Percentiles rank a stretch among this genome's conserved stretches.
phyloP scores from a whole-genome alignment of 2,113 vertebrate genomes.

The Apteryx owenii region DNA sequence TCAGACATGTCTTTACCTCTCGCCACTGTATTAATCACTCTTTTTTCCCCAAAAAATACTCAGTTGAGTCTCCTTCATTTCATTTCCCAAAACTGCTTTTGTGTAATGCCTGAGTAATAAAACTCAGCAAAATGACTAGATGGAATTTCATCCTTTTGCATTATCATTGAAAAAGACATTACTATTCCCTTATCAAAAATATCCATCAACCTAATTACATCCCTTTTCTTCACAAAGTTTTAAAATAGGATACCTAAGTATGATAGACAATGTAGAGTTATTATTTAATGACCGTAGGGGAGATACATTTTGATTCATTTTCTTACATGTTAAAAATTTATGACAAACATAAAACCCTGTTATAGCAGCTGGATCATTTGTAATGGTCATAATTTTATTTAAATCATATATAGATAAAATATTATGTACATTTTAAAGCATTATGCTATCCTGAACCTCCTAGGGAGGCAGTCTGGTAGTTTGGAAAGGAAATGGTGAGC shows the following conservation, averaged over 20 bases:
- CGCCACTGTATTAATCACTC: not conserved
- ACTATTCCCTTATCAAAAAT: slow-evolving; percentile 69
- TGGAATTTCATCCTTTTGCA: slow-evolving; percentile 44
- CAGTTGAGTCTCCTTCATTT: slow-evolving; percentile 5
- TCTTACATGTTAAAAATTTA: slow-evolving; percentile 63
- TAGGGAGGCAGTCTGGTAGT: not conserved
- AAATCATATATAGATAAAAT: slow-evolving; percentile 65
- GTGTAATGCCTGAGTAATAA: slow-evolving; percentile 31
- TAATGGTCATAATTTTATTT: slow-evolving; percentile 66
- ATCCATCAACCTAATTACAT: slow-evolving; percentile 70
- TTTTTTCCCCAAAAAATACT: not conserved
- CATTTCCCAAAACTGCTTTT: slow-evolving; percentile 39
- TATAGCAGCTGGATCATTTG: slow-evolving; percentile 43
- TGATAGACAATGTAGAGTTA: slow-evolving; percentile 43
- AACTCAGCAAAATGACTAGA: slow-evolving; percentile 52
- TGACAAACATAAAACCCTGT: slow-evolving; percentile 66
- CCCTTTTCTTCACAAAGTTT: slow-evolving; percentile 45
- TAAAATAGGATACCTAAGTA: slow-evolving; percentile 65
- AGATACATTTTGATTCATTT: slow-evolving; percentile 62
- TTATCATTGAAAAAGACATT: slow-evolving; percentile 66
- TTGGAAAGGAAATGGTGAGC: not conserved
- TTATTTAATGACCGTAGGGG: slow-evolving; percentile 60
- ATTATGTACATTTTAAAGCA: slow-evolving; percentile 49
- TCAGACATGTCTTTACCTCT: not conserved
- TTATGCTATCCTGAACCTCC: slow-evolving; percentile 3